Percentiles rank a stretch among this genome's conserved stretches.
Evolutionary conservation across 2,113 vertebrate genomes (phyloP).

Genomic region (Brachirus orientalis): DNA sequence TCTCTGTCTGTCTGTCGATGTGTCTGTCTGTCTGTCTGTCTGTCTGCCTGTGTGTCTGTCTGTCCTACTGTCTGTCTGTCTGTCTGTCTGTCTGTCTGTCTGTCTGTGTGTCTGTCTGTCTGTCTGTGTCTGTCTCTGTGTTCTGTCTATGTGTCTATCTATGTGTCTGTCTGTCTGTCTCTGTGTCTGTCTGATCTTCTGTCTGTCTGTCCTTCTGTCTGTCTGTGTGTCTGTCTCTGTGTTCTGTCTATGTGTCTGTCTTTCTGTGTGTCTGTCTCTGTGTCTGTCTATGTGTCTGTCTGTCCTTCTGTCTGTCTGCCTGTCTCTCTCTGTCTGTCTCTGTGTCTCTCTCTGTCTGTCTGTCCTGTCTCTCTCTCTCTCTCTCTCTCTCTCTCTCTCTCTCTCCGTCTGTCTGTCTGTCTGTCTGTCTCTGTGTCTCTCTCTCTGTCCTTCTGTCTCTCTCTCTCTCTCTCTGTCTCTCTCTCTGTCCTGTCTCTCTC

Average conservation of each 20-base stretch:
- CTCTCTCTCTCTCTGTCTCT: too few relatives aligned
- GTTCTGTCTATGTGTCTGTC: neutral
- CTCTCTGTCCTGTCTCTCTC: neutral
- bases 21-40: constrained; percentile 3
- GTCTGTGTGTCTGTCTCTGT: neutral
- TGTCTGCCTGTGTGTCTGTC: constrained; percentile 2
- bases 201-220: constrained; percentile 10
- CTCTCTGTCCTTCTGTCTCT: constrained; percentile 7
- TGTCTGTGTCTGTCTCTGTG: neutral
- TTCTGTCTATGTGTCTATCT: too few relatives aligned
- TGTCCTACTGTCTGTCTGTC: neutral
- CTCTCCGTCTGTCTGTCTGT: neutral
- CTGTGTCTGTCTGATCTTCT: neutral
- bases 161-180: constrained; percentile 1
- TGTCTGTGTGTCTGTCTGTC: constrained; percentile 12
- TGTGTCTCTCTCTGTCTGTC: constrained; percentile 13
- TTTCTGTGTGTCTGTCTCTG: constrained; percentile 5
- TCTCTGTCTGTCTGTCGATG: neutral
- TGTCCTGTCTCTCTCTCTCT: neutral
- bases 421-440: constrained; percentile 1
- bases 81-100: neutral
- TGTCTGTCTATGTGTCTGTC: constrained; percentile 3
- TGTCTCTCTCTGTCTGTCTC: neutral
- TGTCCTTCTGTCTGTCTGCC: neutral
- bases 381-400: too few relatives aligned